Base-by-base conservation (phyloP, 2,888 invertebrate species). In the Gastracanthus pulcherrimus region DNA sequence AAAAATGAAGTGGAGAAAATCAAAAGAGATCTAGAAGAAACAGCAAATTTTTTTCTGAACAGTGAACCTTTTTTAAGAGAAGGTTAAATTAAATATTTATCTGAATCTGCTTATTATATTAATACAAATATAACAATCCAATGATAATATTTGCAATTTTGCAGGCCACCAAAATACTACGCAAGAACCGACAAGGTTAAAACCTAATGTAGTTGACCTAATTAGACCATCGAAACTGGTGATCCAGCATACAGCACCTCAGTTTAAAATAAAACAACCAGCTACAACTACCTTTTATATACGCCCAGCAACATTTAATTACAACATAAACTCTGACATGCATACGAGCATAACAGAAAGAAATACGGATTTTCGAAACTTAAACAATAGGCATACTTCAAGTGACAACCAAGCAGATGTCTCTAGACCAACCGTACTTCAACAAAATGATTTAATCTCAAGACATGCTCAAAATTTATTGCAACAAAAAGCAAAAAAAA, bases 301-400 rank as follows among this genome's bases (percentile, higher is more conserved):
- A 38, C n/a, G 60, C 5, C 84, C 84, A 23, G n/a, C 84, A 60
- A 83, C 74, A 11, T 76, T 84, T 48, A 38, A 9, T 48, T 31
- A 26, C 38, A 23, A 58, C 45, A 7, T 7, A 0, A 64, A 64
- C 41, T 11, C 48, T 26, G 11, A 23, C 26, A 23, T 55, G n/a
- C n/a, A 26, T 9, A 51, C 23, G 23, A 51, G 4, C 51, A 51
- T 7, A 51, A 51, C n/a, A n/a, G n/a, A n/a, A n/a, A n/a, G n/a
- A n/a, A n/a, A n/a, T n/a, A n/a, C n/a, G n/a, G n/a, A n/a, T n/a
- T n/a, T n/a, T n/a, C n/a, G n/a, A n/a, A n/a, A n/a, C n/a, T n/a
- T n/a, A n/a, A n/a, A n/a, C n/a, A n/a, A n/a, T n/a, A n/a, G n/a
- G n/a, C n/a, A n/a, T n/a, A n/a, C n/a, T n/a, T n/a, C n/a, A n/a